phyloP scores from a whole-genome alignment of 2,888 invertebrate genomes.

The Zelleria hepariella region DNA sequence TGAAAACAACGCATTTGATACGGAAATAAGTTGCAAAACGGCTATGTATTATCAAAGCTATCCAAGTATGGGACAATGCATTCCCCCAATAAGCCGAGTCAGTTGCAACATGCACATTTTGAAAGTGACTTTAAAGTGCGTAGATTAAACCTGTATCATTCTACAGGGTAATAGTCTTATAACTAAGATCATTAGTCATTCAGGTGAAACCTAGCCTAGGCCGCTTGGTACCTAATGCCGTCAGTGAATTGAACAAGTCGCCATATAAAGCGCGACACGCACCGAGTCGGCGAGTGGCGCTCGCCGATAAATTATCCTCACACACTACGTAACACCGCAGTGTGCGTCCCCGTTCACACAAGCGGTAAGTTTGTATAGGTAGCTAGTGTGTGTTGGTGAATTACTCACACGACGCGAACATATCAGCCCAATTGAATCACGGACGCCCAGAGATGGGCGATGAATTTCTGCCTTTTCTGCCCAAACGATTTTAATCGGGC shows the following conservation, averaged over 20 bases:
- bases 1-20: not conserved
- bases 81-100: not conserved
- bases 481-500: no score
- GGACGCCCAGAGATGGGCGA: no score
- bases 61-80: not conserved
- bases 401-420: conserved; percentile 17
- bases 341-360: not conserved
- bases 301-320: conserved; percentile 49
- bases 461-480: no score
- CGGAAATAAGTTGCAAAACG: not conserved
- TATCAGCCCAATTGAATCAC: conserved; percentile 22
- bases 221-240: conserved; percentile 55
- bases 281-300: conserved; percentile 25
- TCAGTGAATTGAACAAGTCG: conserved; percentile 56
- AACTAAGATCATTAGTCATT: conserved; percentile 40
- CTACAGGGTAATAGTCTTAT: not conserved
- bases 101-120: not conserved
- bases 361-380: not conserved
- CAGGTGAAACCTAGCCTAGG: conserved; percentile 62
- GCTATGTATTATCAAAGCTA: not conserved
- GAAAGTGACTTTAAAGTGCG: not conserved
- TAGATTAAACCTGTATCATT: not conserved
- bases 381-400: not conserved
- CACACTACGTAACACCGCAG: conserved; percentile 22
- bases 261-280: conserved; percentile 58